These are phyloP conservation scores for Calycopis cecrops DNA, from an alignment of 1,140 invertebrate species.

Conservation along the genomic window DNA sequence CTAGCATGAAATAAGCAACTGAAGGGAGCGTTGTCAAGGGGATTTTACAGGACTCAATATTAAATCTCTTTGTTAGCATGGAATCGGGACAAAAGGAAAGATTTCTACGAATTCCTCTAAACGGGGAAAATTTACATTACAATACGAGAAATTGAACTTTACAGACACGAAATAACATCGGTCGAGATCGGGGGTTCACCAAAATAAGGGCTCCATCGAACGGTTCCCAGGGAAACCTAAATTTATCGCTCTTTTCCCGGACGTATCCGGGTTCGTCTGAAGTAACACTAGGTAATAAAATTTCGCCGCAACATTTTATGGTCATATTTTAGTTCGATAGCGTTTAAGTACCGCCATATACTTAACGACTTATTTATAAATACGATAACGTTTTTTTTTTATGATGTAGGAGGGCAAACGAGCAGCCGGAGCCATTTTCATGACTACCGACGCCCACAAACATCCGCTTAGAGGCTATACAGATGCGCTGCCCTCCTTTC, in stretches of 20 bases:
- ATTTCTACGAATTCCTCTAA: slow-evolving; percentile 42
- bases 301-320: slow-evolving; percentile 10
- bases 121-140: neutral
- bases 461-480: too few relatives aligned
- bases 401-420: too few relatives aligned
- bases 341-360: neutral
- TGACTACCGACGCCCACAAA: too few relatives aligned
- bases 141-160: neutral
- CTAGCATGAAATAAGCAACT: slow-evolving; percentile 17
- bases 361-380: slow-evolving; percentile 6
- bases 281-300: slow-evolving; percentile 35
- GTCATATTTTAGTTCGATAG: slow-evolving; percentile 1
- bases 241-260: slow-evolving; percentile 39
- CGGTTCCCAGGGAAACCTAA: slow-evolving; percentile 26
- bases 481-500: too few relatives aligned
- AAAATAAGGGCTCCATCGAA: slow-evolving; percentile 27
- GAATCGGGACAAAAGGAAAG: slow-evolving; percentile 50
- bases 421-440: too few relatives aligned
- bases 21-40: slow-evolving; percentile 16
- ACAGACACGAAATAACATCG: slow-evolving; percentile 38
- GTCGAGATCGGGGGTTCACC: slow-evolving; percentile 25
- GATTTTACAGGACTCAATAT: slow-evolving; percentile 33
- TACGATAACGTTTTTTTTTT: neutral
- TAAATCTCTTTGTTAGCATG: slow-evolving; percentile 53
- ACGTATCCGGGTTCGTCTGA: slow-evolving; percentile 25